Evolutionary conservation across 2,797 vertebrate species (phyloP).

Genomic region (Xenops minutus): DNA sequence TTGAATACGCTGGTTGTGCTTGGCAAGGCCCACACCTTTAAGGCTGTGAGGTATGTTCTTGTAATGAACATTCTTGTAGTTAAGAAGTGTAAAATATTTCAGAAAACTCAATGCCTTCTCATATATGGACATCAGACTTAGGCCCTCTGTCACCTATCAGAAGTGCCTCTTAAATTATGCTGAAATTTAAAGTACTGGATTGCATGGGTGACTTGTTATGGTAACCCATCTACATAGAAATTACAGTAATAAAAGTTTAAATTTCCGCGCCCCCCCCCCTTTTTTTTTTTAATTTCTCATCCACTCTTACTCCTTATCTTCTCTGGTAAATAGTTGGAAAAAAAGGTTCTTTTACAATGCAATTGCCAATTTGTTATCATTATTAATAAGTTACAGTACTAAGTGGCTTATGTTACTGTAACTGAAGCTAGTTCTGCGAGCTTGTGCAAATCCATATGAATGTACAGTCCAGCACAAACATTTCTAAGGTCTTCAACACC

Average conservation of each 20-base stretch:
- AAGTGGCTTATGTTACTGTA: neutral
- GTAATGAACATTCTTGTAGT: slow-evolving; percentile 15
- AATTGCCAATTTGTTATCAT: neutral
- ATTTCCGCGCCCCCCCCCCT: accelerated
- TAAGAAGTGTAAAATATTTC: slow-evolving; percentile 35
- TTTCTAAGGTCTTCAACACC: neutral
- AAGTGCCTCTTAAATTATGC: slow-evolving; percentile 16
- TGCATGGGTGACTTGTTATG: neutral
- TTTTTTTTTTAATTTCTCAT: neutral
- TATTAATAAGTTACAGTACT: neutral
- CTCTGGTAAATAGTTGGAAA: neutral
- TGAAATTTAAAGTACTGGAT: neutral
- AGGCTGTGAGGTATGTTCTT: slow-evolving; percentile 32
- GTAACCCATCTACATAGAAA: neutral
- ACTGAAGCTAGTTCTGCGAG: neutral
- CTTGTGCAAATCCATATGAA: neutral
- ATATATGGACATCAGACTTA: neutral
- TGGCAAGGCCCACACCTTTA: slow-evolving; percentile 50
- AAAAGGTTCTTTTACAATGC: neutral
- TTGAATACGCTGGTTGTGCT: slow-evolving; percentile 62
- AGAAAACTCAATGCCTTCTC: slow-evolving; percentile 34
- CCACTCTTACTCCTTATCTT: neutral
- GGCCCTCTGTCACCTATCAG: neutral
- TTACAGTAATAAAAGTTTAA: neutral
- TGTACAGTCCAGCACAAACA: neutral